Conservation (phyloP, 2,113 vertebrate species). For the Onychostruthus taczanowskii region DNA sequence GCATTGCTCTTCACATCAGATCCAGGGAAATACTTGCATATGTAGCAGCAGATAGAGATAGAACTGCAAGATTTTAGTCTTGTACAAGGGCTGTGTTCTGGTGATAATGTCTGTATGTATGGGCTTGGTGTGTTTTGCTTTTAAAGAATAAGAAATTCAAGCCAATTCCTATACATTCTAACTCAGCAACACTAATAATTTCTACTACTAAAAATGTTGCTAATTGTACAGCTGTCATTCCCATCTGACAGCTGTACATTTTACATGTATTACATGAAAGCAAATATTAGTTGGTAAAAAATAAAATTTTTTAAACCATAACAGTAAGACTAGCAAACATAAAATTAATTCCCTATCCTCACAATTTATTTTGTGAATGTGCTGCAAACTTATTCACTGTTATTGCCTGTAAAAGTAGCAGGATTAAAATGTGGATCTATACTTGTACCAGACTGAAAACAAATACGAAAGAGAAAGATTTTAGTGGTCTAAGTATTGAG, state of each 20-base stretch:
- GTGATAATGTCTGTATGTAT: neutral
- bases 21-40: neutral
- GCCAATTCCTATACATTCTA: neutral
- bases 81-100: neutral
- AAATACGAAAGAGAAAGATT: neutral
- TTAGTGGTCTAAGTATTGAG: neutral
- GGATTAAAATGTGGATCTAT: neutral
- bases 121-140: neutral
- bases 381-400: neutral
- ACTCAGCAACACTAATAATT: neutral
- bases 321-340: neutral
- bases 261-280: neutral
- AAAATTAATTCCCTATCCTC: neutral
- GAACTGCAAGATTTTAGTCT: neutral
- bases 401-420: neutral
- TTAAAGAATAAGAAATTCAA: neutral
- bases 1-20: neutral
- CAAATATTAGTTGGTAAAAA: neutral
- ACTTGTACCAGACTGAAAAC: neutral
- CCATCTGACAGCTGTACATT: neutral
- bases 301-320: neutral
- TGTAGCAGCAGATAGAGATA: neutral
- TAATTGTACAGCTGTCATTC: neutral
- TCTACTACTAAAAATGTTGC: neutral
- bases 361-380: neutral